Evolutionary conservation across 2,113 vertebrate species (phyloP), one percentile per base, ranked within the genome.

Genomic region (Ginglymostoma cirratum): DNA sequence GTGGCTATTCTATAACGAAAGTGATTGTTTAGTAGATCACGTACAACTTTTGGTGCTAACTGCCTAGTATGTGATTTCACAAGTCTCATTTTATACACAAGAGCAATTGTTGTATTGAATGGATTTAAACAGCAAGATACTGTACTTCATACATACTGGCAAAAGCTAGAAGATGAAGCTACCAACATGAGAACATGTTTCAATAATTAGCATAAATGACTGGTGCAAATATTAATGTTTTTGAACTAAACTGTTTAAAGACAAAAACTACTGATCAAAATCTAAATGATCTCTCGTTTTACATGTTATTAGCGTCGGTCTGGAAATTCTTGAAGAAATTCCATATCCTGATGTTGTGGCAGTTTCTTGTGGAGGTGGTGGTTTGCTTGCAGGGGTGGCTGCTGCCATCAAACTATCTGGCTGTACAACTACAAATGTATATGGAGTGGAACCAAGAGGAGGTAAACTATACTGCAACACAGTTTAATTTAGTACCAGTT

Each of bases 401-500:
- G 97, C 98, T 15, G 97, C 97, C 70, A 95, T 98, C 96, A 98
- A 97, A 93, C 97, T 98, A 52, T 98, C 98, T 0, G 97, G 98
- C 24, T 97, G 97, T 48, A 66, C 96, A 2, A 95, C 96, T 5
- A 98, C 97, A 55, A 97, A 96, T 96, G 97, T 98, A 96, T 98
- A 98, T 0, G 98, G 98, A 7, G 98, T 98, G 92, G 97, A 98
- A 96, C 98, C 98, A 87, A 97, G 97, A 83, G 98, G 97, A 97
- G 98, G 98, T 98, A 70, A 72, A 12, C 27, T 34, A 38, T 45
- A 95, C 67, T 7, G 10, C 4, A 30, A 52, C n/a, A 61, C 1
- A 96, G n/a, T 42, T 19, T 21, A 42, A 19, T 83, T 83, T 45
- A 42, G 14, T 27, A 65, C 5, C 14, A n/a, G 38, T 23, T 66